Conservation (phyloP, 2,888 invertebrate genomes). For the Cinara cedri region DNA sequence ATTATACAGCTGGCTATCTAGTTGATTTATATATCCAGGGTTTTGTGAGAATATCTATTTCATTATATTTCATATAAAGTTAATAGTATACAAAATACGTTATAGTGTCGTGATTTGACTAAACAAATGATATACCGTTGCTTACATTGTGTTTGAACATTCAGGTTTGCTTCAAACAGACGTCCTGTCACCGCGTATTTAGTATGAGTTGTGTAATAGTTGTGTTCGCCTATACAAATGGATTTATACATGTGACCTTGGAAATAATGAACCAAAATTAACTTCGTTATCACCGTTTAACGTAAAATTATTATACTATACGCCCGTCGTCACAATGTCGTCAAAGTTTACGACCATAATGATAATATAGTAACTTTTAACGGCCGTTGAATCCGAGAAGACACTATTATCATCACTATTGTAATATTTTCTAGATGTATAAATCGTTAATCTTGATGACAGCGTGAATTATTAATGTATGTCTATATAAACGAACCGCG, state of each 20-base stretch:
- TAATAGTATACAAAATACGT: neutral
- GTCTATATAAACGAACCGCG: too few relatives aligned
- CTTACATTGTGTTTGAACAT: neutral
- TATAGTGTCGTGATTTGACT: neutral
- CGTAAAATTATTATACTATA: neutral
- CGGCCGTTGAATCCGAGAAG: constrained; percentile 13
- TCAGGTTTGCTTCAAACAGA: neutral
- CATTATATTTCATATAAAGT: too few relatives aligned
- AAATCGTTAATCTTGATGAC: constrained; percentile 22
- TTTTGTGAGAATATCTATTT: too few relatives aligned
- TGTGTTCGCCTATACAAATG: neutral
- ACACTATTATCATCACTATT: neutral
- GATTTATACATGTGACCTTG: constrained; percentile 11
- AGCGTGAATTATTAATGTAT: neutral
- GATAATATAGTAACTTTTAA: constrained; percentile 36
- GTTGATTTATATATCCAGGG: neutral
- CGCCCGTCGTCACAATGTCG: neutral
- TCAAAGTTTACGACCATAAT: constrained; percentile 1
- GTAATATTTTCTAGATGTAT: neutral
- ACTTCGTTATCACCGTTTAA: constrained; percentile 29
- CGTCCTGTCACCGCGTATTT: neutral
- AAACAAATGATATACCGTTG: constrained; percentile 6
- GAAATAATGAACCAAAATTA: constrained; percentile 31
- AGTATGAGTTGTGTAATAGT: neutral
- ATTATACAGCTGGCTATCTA: too few relatives aligned